Conservation (phyloP, 2,113 vertebrate genomes). For the Eupsittula cactorum region DNA sequence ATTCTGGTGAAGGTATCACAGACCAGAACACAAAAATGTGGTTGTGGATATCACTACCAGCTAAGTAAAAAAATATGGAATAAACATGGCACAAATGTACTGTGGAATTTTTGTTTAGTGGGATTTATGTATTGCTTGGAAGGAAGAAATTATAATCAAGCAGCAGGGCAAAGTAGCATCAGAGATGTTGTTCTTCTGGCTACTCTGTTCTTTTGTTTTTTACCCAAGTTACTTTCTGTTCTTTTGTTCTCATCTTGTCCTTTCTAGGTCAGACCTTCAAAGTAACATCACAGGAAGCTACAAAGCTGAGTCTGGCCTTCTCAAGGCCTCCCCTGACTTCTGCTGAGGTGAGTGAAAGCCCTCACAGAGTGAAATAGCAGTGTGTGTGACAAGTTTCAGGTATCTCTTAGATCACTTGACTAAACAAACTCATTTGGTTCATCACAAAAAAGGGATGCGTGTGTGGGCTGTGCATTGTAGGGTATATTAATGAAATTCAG, state of each 20-base stretch:
- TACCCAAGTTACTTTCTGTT: neutral
- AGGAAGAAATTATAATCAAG: neutral
- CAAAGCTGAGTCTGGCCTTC: constrained; percentile 86
- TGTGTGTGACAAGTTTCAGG: neutral
- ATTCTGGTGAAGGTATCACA: neutral
- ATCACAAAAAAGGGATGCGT: rapidly evolving
- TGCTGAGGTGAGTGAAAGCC: constrained; percentile 75
- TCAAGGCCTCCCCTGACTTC: constrained; percentile 80
- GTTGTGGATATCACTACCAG: rapidly evolving
- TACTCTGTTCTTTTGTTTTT: neutral
- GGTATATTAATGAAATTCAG: neutral
- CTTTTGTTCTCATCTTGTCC: neutral
- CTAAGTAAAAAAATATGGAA: neutral
- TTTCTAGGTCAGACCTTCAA: constrained; percentile 82
- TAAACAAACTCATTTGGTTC: neutral
- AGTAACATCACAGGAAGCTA: constrained; percentile 84
- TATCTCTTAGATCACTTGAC: neutral
- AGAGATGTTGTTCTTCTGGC: neutral
- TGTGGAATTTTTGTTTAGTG: rapidly evolving
- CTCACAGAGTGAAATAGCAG: neutral
- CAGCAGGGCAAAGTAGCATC: neutral
- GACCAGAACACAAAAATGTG: neutral
- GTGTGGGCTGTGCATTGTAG: neutral
- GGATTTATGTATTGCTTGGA: neutral
- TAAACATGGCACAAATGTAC: neutral